These are phyloP conservation scores for Cyclopterus lumpus DNA, from an alignment of 2,797 vertebrate species.

Conservation along the genomic window DNA sequence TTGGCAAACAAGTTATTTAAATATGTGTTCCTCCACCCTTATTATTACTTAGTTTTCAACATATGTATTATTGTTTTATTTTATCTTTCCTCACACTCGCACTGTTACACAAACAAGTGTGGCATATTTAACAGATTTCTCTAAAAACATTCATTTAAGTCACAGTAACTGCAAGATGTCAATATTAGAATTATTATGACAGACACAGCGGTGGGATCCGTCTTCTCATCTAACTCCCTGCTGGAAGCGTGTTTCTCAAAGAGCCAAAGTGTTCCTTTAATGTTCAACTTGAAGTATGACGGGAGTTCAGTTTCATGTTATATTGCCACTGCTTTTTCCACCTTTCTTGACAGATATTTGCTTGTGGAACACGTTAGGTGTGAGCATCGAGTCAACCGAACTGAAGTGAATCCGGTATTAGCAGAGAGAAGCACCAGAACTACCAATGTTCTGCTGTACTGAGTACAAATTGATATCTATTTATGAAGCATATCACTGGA, in stretches of 20 bases:
- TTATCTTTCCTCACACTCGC: background rate
- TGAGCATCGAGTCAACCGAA: background rate
- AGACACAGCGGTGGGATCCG: background rate
- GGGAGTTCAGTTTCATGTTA: too few relatives aligned
- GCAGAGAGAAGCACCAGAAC: background rate
- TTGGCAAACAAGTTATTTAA: background rate
- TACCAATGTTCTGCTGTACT: conserved; percentile 3
- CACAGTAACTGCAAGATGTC: background rate
- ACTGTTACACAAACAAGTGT: background rate
- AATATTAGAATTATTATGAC: too few relatives aligned
- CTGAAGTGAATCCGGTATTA: background rate
- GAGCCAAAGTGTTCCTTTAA: too few relatives aligned
- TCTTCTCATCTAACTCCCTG: background rate
- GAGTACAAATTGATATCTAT: conserved; percentile 20
- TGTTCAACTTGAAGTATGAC: too few relatives aligned
- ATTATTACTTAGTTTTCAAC: background rate
- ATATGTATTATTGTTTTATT: background rate
- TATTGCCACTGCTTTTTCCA: background rate
- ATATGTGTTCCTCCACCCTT: background rate
- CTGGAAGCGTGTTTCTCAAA: background rate
- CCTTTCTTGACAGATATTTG: background rate
- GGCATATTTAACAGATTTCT: background rate
- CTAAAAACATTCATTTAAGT: background rate
- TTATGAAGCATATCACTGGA: conserved; percentile 24
- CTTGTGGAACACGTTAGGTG: background rate